Evolutionary conservation across 2,113 vertebrate species (phyloP).

Genomic region (Scalopus aquaticus): DNA sequence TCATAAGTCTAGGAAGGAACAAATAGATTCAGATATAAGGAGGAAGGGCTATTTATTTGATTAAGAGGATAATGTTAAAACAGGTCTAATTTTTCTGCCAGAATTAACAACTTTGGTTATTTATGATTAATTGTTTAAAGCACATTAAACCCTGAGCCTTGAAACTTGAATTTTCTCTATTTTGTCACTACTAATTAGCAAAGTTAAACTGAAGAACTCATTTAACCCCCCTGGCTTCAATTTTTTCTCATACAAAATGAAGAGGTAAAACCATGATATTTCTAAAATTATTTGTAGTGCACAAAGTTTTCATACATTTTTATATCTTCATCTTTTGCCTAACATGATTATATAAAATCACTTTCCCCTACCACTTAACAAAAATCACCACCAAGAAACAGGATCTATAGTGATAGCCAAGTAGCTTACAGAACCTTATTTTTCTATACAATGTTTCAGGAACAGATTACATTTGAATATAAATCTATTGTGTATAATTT

Average conservation of each 20-base stretch:
- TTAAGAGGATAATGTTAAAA: constrained; percentile 14
- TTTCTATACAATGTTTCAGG: constrained; percentile 12
- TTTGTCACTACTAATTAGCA: constrained; percentile 57
- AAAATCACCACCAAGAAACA: neutral
- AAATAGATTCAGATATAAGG: neutral
- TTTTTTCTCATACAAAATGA: constrained; percentile 59
- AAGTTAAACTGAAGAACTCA: constrained; percentile 46
- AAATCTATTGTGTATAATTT: constrained; percentile 31
- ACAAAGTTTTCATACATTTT: constrained; percentile 44
- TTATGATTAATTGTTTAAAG: constrained; percentile 3
- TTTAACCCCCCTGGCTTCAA: constrained; percentile 52
- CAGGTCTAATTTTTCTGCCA: neutral
- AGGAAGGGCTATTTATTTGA: neutral
- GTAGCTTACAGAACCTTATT: constrained; percentile 26
- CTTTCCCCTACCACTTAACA: constrained; percentile 30
- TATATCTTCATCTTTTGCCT: constrained; percentile 60
- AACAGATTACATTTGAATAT: constrained; percentile 8
- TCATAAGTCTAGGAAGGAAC: neutral
- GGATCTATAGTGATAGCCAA: neutral
- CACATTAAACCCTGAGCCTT: neutral
- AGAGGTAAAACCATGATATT: constrained; percentile 32
- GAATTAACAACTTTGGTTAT: neutral
- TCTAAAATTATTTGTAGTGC: constrained; percentile 39
- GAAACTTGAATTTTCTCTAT: constrained; percentile 33
- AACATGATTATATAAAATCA: constrained; percentile 63